These are phyloP conservation scores for Volucella zonaria DNA, from an alignment of 2,888 invertebrate species.

Conservation along the genomic window DNA sequence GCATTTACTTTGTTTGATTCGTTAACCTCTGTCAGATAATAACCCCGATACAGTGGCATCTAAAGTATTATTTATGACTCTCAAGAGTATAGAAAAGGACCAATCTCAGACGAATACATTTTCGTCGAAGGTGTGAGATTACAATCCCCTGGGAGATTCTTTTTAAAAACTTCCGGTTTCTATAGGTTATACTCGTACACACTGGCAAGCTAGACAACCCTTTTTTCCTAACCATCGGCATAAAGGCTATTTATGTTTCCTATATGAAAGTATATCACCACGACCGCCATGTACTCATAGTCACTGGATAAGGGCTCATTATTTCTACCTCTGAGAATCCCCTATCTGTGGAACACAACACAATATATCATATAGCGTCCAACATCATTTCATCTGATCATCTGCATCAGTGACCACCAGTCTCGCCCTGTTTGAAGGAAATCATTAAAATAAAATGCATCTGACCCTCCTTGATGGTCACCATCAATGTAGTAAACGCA, in stretches of 20 bases:
- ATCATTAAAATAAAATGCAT: conserved; percentile 69
- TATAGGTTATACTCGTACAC: not conserved
- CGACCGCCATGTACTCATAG: not conserved
- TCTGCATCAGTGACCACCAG: conserved; percentile 61
- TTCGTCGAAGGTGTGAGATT: conserved; percentile 45
- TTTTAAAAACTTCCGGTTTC: conserved; percentile 59
- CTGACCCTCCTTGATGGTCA: conserved; percentile 29
- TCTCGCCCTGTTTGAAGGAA: conserved; percentile 64
- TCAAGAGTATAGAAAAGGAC: conserved; percentile 34
- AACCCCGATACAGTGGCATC: conserved; percentile 34
- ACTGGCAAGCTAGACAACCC: conserved; percentile 30
- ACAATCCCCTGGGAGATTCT: conserved; percentile 31
- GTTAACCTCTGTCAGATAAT: conserved; percentile 37
- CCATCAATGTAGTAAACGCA: conserved; percentile 18
- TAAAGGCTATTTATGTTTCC: conserved; percentile 57
- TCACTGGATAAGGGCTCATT: conserved; percentile 52
- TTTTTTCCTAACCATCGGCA: conserved; percentile 9
- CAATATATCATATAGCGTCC: not conserved
- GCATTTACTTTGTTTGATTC: conserved; percentile 1
- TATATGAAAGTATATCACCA: not conserved
- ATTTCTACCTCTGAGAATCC: conserved; percentile 29
- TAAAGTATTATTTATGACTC: conserved; percentile 53
- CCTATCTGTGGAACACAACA: not conserved
- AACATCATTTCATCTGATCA: conserved; percentile 63
- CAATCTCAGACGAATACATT: conserved; percentile 56